Conservation (phyloP, 2,113 vertebrate genomes). For the Ochotona princeps region DNA sequence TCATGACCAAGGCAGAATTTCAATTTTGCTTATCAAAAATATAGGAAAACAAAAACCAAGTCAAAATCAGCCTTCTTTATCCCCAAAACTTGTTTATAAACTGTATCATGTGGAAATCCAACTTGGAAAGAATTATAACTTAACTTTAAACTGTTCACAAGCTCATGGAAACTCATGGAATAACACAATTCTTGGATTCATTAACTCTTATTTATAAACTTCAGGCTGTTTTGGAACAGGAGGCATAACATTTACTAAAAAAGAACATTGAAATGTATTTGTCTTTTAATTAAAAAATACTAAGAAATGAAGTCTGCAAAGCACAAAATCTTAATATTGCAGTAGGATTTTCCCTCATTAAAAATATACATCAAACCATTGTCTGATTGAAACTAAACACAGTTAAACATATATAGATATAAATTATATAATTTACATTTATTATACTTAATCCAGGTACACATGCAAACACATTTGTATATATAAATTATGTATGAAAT, state of each 20-base stretch:
- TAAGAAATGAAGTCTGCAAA: conserved; percentile 75
- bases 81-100: conserved; percentile 68
- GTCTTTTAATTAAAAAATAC: conserved; percentile 83
- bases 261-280: conserved; percentile 78
- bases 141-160: conserved; percentile 72
- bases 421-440: conserved; percentile 79
- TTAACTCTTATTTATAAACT: conserved; percentile 83
- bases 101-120: conserved; percentile 66
- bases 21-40: conserved; percentile 38
- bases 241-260: conserved; percentile 81
- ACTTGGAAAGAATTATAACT: conserved; percentile 74
- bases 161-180: conserved; percentile 64
- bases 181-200: conserved; percentile 78
- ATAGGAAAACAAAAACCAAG: conserved; percentile 58
- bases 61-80: conserved; percentile 23
- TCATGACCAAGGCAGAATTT: conserved; percentile 51
- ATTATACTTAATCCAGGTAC: conserved; percentile 81
- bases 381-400: conserved; percentile 83
- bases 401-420: conserved; percentile 73
- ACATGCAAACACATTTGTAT: conserved; percentile 79
- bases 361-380: conserved; percentile 75
- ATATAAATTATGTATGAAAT: conserved; percentile 82
- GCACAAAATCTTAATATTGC: conserved; percentile 82
- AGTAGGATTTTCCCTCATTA: conserved; percentile 80
- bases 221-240: conserved; percentile 78